Evolutionary conservation across 2,797 vertebrate species (phyloP).

Genomic region (Pangasius sanitwongsei): DNA sequence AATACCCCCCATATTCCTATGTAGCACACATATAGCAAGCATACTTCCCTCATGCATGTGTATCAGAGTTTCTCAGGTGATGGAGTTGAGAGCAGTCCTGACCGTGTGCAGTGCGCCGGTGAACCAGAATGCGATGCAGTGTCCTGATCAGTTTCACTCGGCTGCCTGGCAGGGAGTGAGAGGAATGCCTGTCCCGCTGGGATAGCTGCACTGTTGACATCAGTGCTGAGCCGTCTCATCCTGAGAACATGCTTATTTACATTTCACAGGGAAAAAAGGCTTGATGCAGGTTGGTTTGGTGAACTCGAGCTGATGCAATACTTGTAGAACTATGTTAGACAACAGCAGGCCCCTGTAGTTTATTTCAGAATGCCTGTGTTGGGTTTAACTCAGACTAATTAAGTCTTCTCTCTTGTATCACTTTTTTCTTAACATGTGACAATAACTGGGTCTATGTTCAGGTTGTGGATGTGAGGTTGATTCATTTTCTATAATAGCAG

Average conservation of each 20-base stretch:
- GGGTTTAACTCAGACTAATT: background rate
- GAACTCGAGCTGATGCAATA: slow-evolving; percentile 34
- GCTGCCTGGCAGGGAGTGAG: slow-evolving; percentile 17
- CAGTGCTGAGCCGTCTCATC: slow-evolving; percentile 29
- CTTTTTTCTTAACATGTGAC: background rate
- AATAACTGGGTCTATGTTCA: background rate
- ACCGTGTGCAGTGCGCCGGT: slow-evolving; percentile 15
- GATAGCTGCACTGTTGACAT: slow-evolving; percentile 30
- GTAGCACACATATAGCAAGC: background rate
- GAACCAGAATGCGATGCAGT: slow-evolving; percentile 44
- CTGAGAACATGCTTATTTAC: slow-evolving; percentile 40
- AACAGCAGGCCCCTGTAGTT: background rate
- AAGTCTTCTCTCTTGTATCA: background rate
- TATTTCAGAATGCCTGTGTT: background rate
- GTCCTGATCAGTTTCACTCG: slow-evolving; percentile 45
- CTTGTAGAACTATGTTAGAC: background rate
- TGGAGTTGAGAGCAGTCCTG: slow-evolving; percentile 3
- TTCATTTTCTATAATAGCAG: background rate
- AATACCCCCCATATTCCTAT: background rate
- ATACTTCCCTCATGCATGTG: slow-evolving; percentile 13
- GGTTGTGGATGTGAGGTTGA: background rate
- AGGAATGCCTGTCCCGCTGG: slow-evolving; percentile 24
- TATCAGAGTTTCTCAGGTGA: background rate
- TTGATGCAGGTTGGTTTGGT: background rate
- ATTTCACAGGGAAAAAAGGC: slow-evolving; percentile 26